These are phyloP conservation scores for Misgurnus anguillicaudatus DNA, from an alignment of 2,113 vertebrate species.

Conservation along the genomic window DNA sequence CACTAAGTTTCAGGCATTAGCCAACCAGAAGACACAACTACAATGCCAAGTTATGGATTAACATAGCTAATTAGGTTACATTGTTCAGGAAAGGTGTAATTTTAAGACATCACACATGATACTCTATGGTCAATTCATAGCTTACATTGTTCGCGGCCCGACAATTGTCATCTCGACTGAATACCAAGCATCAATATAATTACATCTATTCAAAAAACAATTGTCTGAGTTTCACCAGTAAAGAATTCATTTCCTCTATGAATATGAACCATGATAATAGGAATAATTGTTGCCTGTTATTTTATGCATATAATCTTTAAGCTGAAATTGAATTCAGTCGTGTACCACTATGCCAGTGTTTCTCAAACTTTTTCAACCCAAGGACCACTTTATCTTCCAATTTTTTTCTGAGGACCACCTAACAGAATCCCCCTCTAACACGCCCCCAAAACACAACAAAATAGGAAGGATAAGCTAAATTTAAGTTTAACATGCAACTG, in stretches of 20 bases:
- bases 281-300: conserved; percentile 30
- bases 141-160: conserved; percentile 10
- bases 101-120: conserved; percentile 10
- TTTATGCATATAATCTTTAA: not conserved
- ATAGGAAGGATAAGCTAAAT: no score
- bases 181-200: conserved; percentile 24
- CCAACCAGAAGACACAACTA: not conserved
- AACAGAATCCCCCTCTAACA: no score
- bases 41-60: not conserved
- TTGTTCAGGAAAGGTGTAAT: conserved; percentile 38
- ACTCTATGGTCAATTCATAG: not conserved
- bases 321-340: not conserved
- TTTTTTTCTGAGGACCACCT: no score
- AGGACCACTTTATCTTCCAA: no score
- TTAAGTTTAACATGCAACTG: no score
- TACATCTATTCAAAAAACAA: conserved; percentile 13
- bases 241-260: conserved; percentile 2
- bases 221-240: conserved; percentile 6
- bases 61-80: conserved; percentile 34
- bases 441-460: no score
- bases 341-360: no score
- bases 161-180: conserved; percentile 35
- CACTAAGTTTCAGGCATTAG: not conserved
- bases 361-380: no score
- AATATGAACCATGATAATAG: conserved; percentile 29